Evolutionary conservation across 2,113 vertebrate species (phyloP).

Genomic region (Sinocyclocheilus rhinocerous): DNA sequence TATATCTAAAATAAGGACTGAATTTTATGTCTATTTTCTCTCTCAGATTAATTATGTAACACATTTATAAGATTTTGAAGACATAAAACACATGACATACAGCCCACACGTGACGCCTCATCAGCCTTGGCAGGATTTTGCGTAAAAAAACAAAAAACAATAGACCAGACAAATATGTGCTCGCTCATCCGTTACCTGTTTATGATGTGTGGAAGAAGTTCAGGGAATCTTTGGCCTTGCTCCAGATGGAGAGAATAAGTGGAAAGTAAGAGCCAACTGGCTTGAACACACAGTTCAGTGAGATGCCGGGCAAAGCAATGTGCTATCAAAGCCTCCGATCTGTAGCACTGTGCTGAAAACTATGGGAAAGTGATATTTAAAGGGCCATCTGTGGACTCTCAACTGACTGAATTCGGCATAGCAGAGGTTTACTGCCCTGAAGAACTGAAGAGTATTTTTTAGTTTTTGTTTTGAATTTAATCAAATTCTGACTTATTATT

Average conservation of each 20-base stretch:
- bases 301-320: constrained; percentile 21
- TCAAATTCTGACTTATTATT: not conserved
- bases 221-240: constrained; percentile 42
- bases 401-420: not conserved
- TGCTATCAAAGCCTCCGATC: constrained; percentile 13
- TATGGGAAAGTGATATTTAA: constrained; percentile 6
- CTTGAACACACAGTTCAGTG: constrained; percentile 38
- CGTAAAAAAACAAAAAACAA: no score
- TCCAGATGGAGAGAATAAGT: constrained; percentile 37
- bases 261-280: constrained; percentile 33
- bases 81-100: not conserved
- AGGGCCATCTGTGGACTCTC: not conserved
- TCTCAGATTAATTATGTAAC: not conserved
- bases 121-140: not conserved
- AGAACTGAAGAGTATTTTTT: not conserved
- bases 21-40: not conserved
- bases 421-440: not conserved
- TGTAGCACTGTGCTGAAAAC: constrained; percentile 18
- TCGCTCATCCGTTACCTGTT: constrained; percentile 36
- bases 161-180: constrained; percentile 21
- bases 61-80: not conserved
- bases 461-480: not conserved
- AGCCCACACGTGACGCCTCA: not conserved
- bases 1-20: constrained; percentile 27
- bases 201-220: constrained; percentile 47